These are phyloP conservation scores for Cryptocephalus moraei DNA, from an alignment of 2,888 invertebrate species.

Conservation along the genomic window DNA sequence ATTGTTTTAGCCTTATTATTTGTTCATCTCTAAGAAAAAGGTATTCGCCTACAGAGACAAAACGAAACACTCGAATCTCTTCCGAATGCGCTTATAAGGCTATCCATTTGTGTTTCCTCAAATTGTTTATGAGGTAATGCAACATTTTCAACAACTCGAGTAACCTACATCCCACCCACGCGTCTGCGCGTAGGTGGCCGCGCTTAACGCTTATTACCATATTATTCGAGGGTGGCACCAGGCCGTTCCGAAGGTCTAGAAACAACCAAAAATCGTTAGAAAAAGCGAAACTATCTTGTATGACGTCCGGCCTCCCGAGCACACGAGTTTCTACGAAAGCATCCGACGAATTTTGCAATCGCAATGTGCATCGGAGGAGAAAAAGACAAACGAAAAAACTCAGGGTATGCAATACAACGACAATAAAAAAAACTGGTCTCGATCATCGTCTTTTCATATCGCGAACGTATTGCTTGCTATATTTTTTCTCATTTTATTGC, in stretches of 20 bases:
- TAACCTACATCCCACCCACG: constrained; percentile 21
- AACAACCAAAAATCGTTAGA: not conserved
- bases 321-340: too few species aligned
- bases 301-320: too few species aligned
- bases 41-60: too few species aligned
- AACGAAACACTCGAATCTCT: constrained; percentile 1
- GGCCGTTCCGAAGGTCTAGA: not conserved
- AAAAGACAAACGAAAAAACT: constrained; percentile 5
- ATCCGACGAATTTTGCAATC: too few species aligned
- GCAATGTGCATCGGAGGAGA: too few species aligned
- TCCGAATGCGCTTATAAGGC: constrained; percentile 11
- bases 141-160: constrained; percentile 12
- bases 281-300: too few species aligned
- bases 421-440: not conserved
- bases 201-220: constrained; percentile 12
- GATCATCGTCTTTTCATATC: constrained; percentile 2
- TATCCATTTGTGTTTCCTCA: constrained; percentile 12
- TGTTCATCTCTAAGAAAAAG: too few species aligned
- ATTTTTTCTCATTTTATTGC: constrained; percentile 1
- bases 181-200: constrained; percentile 12
- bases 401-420: constrained; percentile 15
- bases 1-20: too few species aligned
- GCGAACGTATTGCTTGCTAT: constrained; percentile 4
- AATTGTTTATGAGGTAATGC: constrained; percentile 15
- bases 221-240: constrained; percentile 15